Conservation (phyloP, 2,113 vertebrate species). For the Xiphophorus maculatus region DNA sequence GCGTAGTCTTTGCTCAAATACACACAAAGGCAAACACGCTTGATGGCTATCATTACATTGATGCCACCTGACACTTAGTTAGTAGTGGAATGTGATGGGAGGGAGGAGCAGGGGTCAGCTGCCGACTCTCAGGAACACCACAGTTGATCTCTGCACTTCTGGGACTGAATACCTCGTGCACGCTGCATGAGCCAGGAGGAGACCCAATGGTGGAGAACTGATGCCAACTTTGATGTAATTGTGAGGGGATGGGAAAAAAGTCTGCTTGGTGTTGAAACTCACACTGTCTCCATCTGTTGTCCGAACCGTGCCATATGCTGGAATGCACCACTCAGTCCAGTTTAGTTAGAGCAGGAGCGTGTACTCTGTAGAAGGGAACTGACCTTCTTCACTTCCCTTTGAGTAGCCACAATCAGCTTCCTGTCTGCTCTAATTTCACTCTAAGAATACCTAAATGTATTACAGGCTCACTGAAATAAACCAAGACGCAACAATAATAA, state of each 20-base stretch:
- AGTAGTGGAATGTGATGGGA: conserved; percentile 74
- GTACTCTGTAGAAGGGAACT: conserved; percentile 10
- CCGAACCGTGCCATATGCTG: conserved; percentile 69
- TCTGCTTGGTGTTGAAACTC: conserved; percentile 46
- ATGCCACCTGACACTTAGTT: conserved; percentile 79
- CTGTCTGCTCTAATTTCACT: conserved; percentile 22
- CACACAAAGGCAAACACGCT: conserved; percentile 68
- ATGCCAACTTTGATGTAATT: conserved; percentile 16
- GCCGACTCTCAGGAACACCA: conserved; percentile 53
- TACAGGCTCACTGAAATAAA: conserved; percentile 25
- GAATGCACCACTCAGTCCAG: conserved; percentile 61
- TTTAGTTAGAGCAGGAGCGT: conserved; percentile 34
- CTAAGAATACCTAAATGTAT: not conserved
- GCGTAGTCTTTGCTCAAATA: conserved; percentile 60
- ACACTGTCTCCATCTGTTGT: conserved; percentile 65
- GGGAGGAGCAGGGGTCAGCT: conserved; percentile 55
- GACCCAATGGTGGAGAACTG: conserved; percentile 7
- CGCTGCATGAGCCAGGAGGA: conserved; percentile 12
- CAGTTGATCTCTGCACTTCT: conserved; percentile 40
- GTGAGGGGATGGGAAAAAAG: conserved; percentile 15
- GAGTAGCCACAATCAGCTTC: conserved; percentile 32
- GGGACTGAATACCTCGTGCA: conserved; percentile 15
- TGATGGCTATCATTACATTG: conserved; percentile 77
- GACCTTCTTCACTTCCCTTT: conserved; percentile 41
- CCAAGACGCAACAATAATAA: conserved; percentile 29